Evolutionary conservation across 1,140 invertebrate species (phyloP), one percentile per base, ranked within the genome.

Genomic region (Antheraea pernyi): DNA sequence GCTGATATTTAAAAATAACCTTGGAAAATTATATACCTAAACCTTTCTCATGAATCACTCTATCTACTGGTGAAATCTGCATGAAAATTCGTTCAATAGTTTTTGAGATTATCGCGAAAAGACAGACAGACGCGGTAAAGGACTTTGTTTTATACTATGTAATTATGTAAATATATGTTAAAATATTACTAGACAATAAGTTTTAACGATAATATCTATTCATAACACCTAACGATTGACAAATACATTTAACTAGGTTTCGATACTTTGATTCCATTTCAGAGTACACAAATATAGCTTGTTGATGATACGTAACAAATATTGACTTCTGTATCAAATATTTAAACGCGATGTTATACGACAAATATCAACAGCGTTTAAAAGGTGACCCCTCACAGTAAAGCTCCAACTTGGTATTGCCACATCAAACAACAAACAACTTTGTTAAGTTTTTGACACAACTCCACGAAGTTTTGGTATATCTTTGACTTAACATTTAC

Each of bases 351-450:
- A 61, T 61, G 60, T 61, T 61, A 61, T 30, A 22, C 18, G 36
- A 61, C 60, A 61, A 61, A 61, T 53, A 53, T 53, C 11, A 53
- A 53, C 46, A 53, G 0, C 46, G 13, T 53, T 53, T 53, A 53
- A 53, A 53, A 53, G 46, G 46, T 53, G 46, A 53, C 46, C 46
- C 39, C 46, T 53, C 46, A 11, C 46, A 53, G 46, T 53, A 53
- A n/a, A 53, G 46, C 46, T 78, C 76, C 59, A 70, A 65, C 7
- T 46, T 48, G 70, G 78, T 59, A 70, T 68, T 78, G 68, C 69
- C 72, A 74, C 74, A 80, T 80, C 72, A 76, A 78, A 80, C 74
- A 80, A 70, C 69, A 67, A 73, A 48, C 46, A 76, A 75, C 39
- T 74, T 78, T 74, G 53, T 64, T 62, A 71, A 80, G 73, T 73